phyloP scores from a whole-genome alignment of 2,888 invertebrate species.

The Erebia epiphron region DNA sequence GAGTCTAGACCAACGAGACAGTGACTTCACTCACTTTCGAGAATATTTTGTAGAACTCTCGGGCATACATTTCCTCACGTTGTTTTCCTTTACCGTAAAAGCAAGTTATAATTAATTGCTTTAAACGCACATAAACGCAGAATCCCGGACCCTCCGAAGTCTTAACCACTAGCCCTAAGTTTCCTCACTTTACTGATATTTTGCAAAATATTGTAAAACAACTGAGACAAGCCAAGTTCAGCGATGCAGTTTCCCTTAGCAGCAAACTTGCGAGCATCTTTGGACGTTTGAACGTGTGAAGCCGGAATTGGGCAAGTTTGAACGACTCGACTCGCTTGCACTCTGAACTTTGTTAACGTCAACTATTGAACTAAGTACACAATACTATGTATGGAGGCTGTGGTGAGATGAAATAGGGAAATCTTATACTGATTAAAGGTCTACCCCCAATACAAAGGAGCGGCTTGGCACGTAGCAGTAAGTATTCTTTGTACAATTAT shows the following conservation, averaged over 20 bases:
- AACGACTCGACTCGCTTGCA: conserved; percentile 22
- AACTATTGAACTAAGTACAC: neutral
- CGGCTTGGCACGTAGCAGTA: no score
- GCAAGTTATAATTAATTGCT: no score
- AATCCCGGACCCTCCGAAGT: no score
- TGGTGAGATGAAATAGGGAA: neutral
- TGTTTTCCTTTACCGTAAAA: no score
- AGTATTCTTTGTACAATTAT: no score
- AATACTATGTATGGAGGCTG: neutral
- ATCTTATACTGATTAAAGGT: neutral
- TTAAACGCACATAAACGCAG: no score
- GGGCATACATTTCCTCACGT: no score
- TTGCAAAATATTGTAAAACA: neutral
- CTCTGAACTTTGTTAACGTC: conserved; percentile 5
- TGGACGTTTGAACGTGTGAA: conserved; percentile 29
- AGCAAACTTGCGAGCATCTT: conserved; percentile 22
- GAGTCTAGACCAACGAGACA: no score
- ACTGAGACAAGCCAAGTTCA: conserved; percentile 1
- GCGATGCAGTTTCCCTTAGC: conserved; percentile 4
- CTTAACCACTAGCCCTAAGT: no score
- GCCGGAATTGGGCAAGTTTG: conserved; percentile 23
- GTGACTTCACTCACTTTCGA: no score
- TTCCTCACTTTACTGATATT: neutral
- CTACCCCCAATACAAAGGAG: no score
- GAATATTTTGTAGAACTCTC: no score